Conservation (phyloP, 1,140 invertebrate genomes). For the Lucilia sericata region DNA sequence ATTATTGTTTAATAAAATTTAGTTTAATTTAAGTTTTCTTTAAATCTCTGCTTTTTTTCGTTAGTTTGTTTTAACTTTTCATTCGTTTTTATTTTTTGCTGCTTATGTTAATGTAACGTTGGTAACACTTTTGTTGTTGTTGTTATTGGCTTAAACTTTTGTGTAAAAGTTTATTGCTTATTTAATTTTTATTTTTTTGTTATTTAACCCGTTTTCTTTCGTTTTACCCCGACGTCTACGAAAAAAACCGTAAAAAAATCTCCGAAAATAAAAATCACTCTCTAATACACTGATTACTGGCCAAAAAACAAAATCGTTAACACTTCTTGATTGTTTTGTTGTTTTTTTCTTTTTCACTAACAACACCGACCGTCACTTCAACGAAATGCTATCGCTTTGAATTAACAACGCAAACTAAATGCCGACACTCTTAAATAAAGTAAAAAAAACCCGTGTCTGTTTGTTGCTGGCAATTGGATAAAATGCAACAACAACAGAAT, state of each 20-base stretch:
- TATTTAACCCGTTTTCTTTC: background rate
- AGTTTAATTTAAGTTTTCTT: background rate
- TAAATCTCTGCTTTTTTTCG: background rate
- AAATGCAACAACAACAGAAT: background rate
- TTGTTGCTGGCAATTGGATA: background rate
- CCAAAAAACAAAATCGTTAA: constrained; percentile 13
- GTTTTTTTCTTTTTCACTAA: background rate
- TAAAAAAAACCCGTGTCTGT: too few relatives aligned
- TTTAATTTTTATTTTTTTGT: background rate
- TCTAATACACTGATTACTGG: background rate
- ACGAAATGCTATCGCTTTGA: background rate
- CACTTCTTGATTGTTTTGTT: background rate
- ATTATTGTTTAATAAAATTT: background rate
- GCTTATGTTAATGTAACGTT: background rate
- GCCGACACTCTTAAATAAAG: background rate
- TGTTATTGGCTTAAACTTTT: background rate
- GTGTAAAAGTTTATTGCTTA: background rate
- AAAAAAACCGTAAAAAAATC: too few relatives aligned
- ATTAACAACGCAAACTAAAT: constrained; percentile 24
- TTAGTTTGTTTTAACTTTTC: background rate
- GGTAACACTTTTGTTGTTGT: background rate
- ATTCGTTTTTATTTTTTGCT: background rate
- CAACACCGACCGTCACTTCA: background rate
- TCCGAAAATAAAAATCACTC: background rate
- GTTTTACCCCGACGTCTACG: background rate